Conservation (phyloP, 2,888 invertebrate genomes). For the Leucoptera coffeella region DNA sequence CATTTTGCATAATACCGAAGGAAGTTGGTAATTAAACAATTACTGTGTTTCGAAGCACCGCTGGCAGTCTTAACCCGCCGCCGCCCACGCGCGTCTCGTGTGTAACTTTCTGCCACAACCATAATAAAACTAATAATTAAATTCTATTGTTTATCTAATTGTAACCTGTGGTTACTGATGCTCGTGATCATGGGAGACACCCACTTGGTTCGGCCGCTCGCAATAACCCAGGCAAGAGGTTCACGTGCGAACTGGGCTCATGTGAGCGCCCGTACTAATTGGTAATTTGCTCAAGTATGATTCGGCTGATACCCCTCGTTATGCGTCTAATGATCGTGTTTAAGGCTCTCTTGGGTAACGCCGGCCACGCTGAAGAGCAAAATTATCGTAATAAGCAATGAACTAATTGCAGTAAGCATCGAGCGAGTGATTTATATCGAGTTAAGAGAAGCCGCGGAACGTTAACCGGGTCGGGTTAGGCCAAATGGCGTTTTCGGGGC, state of each 20-base stretch:
- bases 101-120: constrained; percentile 14
- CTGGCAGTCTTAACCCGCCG: too few relatives aligned
- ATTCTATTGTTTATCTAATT: constrained; percentile 30
- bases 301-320: too few relatives aligned
- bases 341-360: constrained; percentile 17
- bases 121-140: constrained; percentile 21
- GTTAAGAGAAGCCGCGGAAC: constrained; percentile 24
- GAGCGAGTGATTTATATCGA: too few relatives aligned
- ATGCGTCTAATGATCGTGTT: constrained; percentile 11
- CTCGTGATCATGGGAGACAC: too few relatives aligned
- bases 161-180: too few relatives aligned
- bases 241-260: too few relatives aligned
- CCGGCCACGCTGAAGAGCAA: constrained; percentile 14
- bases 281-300: too few relatives aligned
- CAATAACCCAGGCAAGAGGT: background rate
- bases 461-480: constrained; percentile 24
- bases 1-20: too few relatives aligned
- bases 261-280: too few relatives aligned
- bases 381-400: constrained; percentile 44
- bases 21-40: too few relatives aligned
- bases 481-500: constrained; percentile 39
- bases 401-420: constrained; percentile 43
- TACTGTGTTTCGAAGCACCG: too few relatives aligned
- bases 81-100: constrained; percentile 13
- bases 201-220: constrained; percentile 11